Evolutionary conservation across 2,888 invertebrate species (phyloP).

Genomic region (Sphaerophoria rueppellii): DNA sequence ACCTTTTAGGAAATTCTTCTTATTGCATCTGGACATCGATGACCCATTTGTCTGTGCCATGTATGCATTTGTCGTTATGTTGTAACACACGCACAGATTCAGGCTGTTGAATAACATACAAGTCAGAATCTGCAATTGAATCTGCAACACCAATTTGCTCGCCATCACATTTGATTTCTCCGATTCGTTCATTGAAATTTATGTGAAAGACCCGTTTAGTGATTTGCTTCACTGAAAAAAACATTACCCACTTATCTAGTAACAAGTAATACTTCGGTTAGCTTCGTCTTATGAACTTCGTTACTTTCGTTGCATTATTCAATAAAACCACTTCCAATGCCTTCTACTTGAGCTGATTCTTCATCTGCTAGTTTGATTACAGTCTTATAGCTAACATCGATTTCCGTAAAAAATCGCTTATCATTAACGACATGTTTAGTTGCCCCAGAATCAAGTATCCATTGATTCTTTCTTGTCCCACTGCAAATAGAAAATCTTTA

Average conservation of each 20-base stretch:
- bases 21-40: background rate
- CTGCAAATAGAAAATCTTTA: background rate
- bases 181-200: conserved; percentile 18
- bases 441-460: conserved; percentile 10
- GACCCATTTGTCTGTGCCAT: background rate
- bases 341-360: background rate
- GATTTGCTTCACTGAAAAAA: no score
- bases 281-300: background rate
- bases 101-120: no score
- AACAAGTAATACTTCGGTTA: background rate
- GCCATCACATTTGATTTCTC: conserved; percentile 27
- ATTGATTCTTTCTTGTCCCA: background rate
- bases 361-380: no score
- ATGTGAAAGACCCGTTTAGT: background rate
- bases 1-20: conserved; percentile 38
- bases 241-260: background rate
- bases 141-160: no score
- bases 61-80: background rate
- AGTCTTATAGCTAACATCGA: no score
- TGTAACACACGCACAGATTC: no score
- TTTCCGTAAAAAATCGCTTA: background rate
- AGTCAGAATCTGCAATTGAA: no score
- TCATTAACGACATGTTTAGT: background rate
- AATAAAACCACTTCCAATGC: conserved; percentile 35
- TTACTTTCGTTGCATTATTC: background rate